Evolutionary conservation across 2,797 vertebrate genomes (phyloP).

Genomic region (Karalla daura): DNA sequence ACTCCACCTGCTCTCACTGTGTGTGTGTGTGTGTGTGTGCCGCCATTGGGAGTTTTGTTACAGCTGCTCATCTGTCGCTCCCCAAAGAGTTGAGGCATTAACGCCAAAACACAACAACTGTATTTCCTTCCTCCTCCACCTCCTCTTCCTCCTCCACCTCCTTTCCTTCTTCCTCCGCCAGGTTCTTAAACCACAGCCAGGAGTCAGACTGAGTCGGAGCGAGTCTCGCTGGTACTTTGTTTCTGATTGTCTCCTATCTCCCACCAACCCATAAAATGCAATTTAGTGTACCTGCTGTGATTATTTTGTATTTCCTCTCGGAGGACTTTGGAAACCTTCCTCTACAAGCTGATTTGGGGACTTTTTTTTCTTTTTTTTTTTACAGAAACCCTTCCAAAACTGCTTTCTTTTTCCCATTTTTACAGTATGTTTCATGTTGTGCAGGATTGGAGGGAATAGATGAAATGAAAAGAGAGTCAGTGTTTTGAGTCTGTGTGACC

Average conservation of each 20-base stretch:
- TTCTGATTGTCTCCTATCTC: constrained; percentile 28
- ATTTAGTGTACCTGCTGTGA: constrained; percentile 62
- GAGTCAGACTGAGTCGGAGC: background rate
- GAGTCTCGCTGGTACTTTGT: background rate
- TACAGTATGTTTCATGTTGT: constrained; percentile 5
- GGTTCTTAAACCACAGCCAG: too few relatives aligned
- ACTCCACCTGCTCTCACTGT: constrained; percentile 12
- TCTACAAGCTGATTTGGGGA: constrained; percentile 22
- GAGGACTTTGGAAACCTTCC: constrained; percentile 47
- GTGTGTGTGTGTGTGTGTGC: constrained; percentile 19
- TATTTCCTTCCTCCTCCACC: constrained; percentile 37
- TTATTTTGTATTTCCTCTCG: constrained; percentile 58
- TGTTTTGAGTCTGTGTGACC: constrained; percentile 38
- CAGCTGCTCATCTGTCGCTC: constrained; percentile 40
- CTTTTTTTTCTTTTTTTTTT: background rate
- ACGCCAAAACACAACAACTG: constrained; percentile 36
- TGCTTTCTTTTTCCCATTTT: background rate
- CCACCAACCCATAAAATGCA: constrained; percentile 32
- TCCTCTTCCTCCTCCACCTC: constrained; percentile 33
- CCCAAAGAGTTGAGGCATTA: constrained; percentile 57
- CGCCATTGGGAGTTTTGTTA: constrained; percentile 38
- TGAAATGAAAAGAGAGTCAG: constrained; percentile 32
- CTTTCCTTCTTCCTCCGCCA: too few relatives aligned
- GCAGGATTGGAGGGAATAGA: constrained; percentile 18
- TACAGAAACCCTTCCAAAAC: background rate